Percentiles rank a stretch among this genome's conserved stretches.
These are phyloP conservation scores for Masticophis lateralis DNA, from an alignment of 2,797 vertebrate species.

Conservation along the genomic window DNA sequence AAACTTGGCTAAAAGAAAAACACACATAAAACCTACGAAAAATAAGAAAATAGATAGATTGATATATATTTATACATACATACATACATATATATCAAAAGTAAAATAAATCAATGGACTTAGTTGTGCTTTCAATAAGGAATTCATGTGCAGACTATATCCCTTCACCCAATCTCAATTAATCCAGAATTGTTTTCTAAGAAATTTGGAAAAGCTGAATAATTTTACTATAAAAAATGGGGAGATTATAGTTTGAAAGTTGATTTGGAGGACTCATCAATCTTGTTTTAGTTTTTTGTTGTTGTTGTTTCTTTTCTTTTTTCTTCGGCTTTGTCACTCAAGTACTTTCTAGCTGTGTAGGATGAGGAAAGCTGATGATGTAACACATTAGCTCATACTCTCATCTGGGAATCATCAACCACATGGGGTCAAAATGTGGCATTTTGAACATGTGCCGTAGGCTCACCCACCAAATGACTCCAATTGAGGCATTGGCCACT, in stretches of 20 bases:
- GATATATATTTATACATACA: too few relatives aligned
- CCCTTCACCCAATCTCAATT: neutral
- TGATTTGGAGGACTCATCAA: neutral
- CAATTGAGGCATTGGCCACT: neutral
- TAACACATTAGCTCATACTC: neutral
- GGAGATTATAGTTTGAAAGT: neutral
- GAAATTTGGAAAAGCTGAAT: neutral
- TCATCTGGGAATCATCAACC: neutral
- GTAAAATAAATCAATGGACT: neutral
- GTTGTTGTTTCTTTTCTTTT: neutral
- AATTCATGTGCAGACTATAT: neutral
- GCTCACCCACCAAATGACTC: neutral
- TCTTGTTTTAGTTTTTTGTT: neutral
- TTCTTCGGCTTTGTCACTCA: neutral
- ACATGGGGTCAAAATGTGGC: neutral
- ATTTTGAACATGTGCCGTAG: neutral
- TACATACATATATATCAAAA: too few relatives aligned
- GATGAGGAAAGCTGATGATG: neutral
- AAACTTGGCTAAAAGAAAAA: too few relatives aligned
- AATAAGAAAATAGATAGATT: too few relatives aligned
- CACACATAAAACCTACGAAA: too few relatives aligned
- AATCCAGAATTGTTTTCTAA: neutral
- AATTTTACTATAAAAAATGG: neutral
- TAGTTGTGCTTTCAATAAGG: neutral
- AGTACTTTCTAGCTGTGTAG: neutral